Percentiles rank a stretch among this genome's conserved stretches.
Conservation (phyloP, 2,888 invertebrate genomes). For the Ophion obscuratus region DNA sequence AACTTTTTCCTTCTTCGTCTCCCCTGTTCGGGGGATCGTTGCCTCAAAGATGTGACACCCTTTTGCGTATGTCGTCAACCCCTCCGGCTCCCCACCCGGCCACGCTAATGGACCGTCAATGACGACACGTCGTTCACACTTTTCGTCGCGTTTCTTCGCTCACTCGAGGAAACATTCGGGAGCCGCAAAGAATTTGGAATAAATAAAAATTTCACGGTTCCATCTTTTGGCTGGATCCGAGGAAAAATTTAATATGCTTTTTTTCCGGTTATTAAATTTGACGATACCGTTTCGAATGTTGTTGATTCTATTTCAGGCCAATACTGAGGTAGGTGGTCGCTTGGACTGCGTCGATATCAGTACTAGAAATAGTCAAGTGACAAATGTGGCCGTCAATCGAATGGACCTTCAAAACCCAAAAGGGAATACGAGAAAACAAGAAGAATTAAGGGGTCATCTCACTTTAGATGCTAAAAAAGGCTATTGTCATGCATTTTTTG, state of each 20-base stretch:
- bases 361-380: too few relatives aligned
- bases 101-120: constrained; percentile 56
- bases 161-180: neutral
- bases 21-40: neutral
- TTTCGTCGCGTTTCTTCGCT: neutral
- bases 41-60: constrained; percentile 3
- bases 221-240: too few relatives aligned
- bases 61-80: neutral
- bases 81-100: constrained; percentile 5
- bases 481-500: too few relatives aligned
- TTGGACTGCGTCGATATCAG: too few relatives aligned
- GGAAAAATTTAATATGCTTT: neutral
- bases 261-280: neutral
- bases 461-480: too few relatives aligned
- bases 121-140: constrained; percentile 31
- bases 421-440: too few relatives aligned
- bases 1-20: constrained; percentile 12
- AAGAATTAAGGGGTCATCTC: too few relatives aligned
- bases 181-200: neutral
- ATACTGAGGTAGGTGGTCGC: too few relatives aligned
- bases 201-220: neutral
- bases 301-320: too few relatives aligned
- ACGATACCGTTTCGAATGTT: neutral
- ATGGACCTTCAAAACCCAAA: too few relatives aligned
- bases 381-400: too few relatives aligned